These are phyloP conservation scores for Rhagonycha lutea DNA, from an alignment of 2,888 invertebrate genomes.

Conservation along the genomic window DNA sequence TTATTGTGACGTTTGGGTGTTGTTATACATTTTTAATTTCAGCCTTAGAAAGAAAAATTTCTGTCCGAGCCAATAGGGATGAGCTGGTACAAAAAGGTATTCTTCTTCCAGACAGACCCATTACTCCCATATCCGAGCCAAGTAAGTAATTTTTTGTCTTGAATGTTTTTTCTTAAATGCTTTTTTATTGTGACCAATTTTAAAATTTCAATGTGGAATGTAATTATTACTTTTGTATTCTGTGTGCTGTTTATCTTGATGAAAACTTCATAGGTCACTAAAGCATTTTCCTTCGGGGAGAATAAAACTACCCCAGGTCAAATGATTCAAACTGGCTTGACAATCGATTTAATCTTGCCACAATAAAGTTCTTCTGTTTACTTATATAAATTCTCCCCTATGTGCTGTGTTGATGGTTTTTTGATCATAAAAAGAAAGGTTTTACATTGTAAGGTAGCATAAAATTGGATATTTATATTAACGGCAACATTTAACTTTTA, in stretches of 20 bases:
- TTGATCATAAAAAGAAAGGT: not conserved
- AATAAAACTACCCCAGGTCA: not conserved
- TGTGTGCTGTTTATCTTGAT: not conserved
- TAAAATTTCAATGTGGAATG: not conserved
- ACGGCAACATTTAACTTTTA: not conserved
- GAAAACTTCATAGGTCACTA: not conserved
- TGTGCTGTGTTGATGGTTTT: not conserved
- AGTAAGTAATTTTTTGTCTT: conserved; percentile 60
- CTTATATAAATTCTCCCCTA: not conserved
- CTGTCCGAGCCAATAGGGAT: conserved; percentile 95
- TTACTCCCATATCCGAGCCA: conserved; percentile 81
- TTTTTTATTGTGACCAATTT: not conserved
- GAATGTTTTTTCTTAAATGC: not conserved
- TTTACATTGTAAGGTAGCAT: not conserved
- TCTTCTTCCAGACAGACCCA: conserved; percentile 85
- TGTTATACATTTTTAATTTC: conserved; percentile 50
- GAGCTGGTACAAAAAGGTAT: conserved; percentile 97
- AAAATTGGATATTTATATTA: not conserved
- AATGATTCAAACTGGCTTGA: not conserved
- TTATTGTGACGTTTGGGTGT: conserved; percentile 15
- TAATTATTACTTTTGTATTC: not conserved
- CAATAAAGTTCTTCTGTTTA: not conserved
- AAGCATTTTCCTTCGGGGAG: not conserved
- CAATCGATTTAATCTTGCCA: not conserved
- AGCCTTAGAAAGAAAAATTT: conserved; percentile 98